Evolutionary conservation across 2,888 invertebrate genomes (phyloP), one percentile per base, ranked within the genome.

Genomic region (Dione juno): DNA sequence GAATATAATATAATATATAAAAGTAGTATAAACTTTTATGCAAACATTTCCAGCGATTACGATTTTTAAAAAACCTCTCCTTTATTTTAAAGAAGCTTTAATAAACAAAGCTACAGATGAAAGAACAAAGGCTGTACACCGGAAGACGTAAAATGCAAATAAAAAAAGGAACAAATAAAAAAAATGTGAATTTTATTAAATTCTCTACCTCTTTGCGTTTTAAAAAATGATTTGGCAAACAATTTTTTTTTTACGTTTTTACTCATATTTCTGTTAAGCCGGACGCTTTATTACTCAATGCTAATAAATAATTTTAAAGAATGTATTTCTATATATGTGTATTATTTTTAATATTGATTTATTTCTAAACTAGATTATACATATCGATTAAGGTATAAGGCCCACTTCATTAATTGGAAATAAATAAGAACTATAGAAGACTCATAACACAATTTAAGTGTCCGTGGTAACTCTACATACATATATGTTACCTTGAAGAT

Each of bases 61-160:
- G 21, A 53, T n/a, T 66, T 53, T 19, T 54, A 16, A 43, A 53
- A 66, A 45, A n/a, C 35, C 35, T 35, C n/a, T 35, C 28, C 11
- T 43, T 28, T 35, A 61, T 35, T 45, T 28, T 45, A 61, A 61
- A 45, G 28, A 43, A 5, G 28, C 61, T 61, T 61, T 28, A 45
- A 35, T 45, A 45, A 61, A 45, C 61, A 61, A 61, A 11, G 61
- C n/a, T 61, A 61, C 45, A 45, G 28, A 35, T 16, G 61, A 16
- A 16, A 43, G 61, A 45, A 61, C 45, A 61, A 45, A 61, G 35
- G 28, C 45, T 14, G 59, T 43, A 16, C 28, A n/a, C 61, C 61
- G 61, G 61, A 61, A 61, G 61, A 45, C 35, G 21, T 61, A n/a
- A 43, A 61, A 61, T 11, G 16, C 61, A 61, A 61, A 61, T 61